Base-by-base conservation (phyloP, 2,113 vertebrate genomes). In the Xiphophorus maculatus region DNA sequence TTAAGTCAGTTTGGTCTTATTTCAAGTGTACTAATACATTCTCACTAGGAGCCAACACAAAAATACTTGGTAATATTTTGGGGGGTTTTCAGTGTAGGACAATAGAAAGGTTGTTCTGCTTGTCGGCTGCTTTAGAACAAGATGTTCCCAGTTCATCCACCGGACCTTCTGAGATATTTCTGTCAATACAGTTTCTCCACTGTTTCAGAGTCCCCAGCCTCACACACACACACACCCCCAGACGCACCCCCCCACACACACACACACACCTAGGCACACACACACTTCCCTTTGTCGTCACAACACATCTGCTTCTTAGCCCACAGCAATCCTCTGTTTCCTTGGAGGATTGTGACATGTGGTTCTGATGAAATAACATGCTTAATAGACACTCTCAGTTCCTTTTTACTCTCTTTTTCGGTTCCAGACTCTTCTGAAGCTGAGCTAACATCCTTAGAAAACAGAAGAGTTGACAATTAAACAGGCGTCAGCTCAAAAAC, bases 231-330 rank as follows among this genome's bases (percentile, higher is more conserved):
- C 42, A 1, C 15, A 4, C 42, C 13, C 42, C 15, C 14, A 15
- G 13, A 42, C 40, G 0, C 13, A 15, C 40, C 0, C 13, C 1
- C 40, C 0, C 40, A 1, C 14, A 44, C 14, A 17, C 42, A 17
- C 42, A 44, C 42, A n/a, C n/a, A 1, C 14, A 44, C 42, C 7
- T 22, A 54, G 15, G 5, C 44, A 48, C 17, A 19, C 44, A 48
- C 17, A 17, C 17, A 19, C 44, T 15, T 48, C 44, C 4, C 44
- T 48, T 17, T 48, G 44, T 48, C 15, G 44, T 44, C 40, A 35
- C 63, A 30, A 71, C 35, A 83, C 86, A 84, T 88, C 89, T 91
- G 89, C 74, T 88, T 89, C 69, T 79, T 73, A 74, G 83, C 72
- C 64, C 29, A 29, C 76, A 69, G 69, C 82, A 88, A 88, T 91